Conservation (phyloP, 2,888 invertebrate species). For the Coecobrya sp. region DNA sequence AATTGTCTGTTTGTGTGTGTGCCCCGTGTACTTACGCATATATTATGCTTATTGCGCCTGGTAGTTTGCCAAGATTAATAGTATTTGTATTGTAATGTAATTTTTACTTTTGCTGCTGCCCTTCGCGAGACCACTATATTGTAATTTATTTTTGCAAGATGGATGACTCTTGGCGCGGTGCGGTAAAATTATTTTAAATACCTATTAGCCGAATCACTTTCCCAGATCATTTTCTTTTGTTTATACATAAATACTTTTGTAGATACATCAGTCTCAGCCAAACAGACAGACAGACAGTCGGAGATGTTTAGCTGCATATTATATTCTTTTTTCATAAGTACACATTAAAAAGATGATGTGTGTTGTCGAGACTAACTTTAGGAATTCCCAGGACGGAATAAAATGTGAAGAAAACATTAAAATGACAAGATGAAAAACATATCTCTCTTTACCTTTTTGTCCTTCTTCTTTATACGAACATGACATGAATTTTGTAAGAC, state of each 20-base stretch:
- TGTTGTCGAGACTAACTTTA: neutral
- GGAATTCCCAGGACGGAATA: constrained; percentile 19
- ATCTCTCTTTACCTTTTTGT: neutral
- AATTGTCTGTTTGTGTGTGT: neutral
- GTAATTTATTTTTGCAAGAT: constrained; percentile 25
- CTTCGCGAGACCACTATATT: neutral
- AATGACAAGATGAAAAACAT: neutral
- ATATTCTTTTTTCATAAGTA: neutral
- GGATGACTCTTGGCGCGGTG: neutral
- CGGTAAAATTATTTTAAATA: neutral
- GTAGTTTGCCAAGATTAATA: constrained; percentile 36
- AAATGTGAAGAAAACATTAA: neutral
- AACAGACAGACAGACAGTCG: neutral
- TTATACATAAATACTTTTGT: neutral
- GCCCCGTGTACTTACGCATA: neutral
- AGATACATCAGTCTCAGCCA: neutral
- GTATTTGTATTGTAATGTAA: constrained; percentile 23
- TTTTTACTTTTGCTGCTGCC: neutral
- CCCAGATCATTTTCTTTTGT: neutral
- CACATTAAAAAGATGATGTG: neutral
- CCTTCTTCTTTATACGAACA: neutral
- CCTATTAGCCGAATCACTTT: neutral
- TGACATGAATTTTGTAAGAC: neutral
- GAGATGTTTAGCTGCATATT: neutral
- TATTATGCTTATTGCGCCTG: neutral